These are phyloP conservation scores for Lagopus muta DNA, from an alignment of 2,113 vertebrate genomes.

Conservation along the genomic window DNA sequence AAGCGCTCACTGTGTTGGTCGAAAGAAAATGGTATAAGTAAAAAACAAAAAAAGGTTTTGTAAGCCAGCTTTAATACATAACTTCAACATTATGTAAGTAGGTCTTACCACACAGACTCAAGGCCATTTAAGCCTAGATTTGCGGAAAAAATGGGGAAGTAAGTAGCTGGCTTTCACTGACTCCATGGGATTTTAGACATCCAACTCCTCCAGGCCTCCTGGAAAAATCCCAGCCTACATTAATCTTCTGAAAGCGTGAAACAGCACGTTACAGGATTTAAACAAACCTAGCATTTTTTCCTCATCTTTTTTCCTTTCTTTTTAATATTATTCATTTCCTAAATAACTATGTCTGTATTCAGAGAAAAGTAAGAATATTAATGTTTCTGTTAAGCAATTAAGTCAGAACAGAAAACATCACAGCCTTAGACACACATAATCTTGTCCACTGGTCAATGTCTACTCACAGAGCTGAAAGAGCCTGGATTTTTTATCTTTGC, in stretches of 20 bases:
- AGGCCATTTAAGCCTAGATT: not conserved
- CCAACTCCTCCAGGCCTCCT: not conserved
- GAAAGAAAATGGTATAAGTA: not conserved
- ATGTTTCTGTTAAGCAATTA: constrained; percentile 26
- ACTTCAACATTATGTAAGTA: not conserved
- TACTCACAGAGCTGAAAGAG: constrained; percentile 70
- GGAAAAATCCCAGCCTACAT: not conserved
- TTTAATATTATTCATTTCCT: not conserved
- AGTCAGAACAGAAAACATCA: constrained; percentile 12
- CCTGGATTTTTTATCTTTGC: constrained; percentile 75
- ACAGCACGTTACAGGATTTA: not conserved
- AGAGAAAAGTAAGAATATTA: not conserved
- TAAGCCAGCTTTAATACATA: not conserved
- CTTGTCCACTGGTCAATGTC: constrained; percentile 66
- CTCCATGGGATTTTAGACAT: not conserved
- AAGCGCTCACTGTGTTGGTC: not conserved
- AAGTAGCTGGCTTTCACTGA: not conserved
- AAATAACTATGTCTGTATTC: not conserved
- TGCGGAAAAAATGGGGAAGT: not conserved
- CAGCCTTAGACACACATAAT: constrained; percentile 44
- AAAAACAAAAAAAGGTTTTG: not conserved
- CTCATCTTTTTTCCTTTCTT: not conserved
- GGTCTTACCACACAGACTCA: not conserved
- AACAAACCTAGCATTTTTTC: not conserved
- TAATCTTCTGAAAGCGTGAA: not conserved